These are phyloP conservation scores for Leguminivora glycinivorella DNA, from an alignment of 1,140 invertebrate species.

Conservation along the genomic window DNA sequence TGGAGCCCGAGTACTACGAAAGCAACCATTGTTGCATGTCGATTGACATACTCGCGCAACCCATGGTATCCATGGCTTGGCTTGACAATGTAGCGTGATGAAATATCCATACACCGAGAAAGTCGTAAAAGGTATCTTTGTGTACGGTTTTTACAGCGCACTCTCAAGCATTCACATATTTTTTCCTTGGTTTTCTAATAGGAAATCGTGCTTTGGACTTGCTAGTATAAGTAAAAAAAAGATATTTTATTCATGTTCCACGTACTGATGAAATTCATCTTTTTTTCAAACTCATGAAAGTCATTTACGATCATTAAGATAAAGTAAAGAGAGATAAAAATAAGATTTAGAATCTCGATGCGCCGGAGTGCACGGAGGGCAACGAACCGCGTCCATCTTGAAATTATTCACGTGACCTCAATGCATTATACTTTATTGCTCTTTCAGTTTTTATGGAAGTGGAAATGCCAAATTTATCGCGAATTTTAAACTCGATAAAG, in stretches of 20 bases:
- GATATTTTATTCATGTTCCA: not conserved
- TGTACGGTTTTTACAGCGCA: not conserved
- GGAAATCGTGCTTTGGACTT: not conserved
- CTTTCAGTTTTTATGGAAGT: conserved; percentile 3
- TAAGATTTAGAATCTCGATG: conserved; percentile 30
- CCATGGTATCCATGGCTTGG: conserved; percentile 7
- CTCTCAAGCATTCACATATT: not conserved
- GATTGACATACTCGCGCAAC: conserved; percentile 21
- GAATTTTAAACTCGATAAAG: not conserved
- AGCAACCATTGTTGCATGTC: conserved; percentile 66
- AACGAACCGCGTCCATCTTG: conserved; percentile 39
- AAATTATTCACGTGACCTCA: conserved; percentile 40
- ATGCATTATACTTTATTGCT: conserved; percentile 33
- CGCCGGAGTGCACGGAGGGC: conserved; percentile 39
- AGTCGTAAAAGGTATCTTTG: not conserved
- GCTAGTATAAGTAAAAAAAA: not conserved
- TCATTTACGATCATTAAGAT: conserved; percentile 23
- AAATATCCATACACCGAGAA: not conserved
- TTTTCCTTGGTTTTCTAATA: not conserved
- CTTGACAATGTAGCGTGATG: not conserved
- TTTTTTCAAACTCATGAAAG: conserved; percentile 8
- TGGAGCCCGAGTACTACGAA: conserved; percentile 58
- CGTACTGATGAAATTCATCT: not conserved
- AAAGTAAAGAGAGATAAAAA: conserved; percentile 24
- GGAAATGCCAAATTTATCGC: not conserved